Base-by-base conservation (phyloP, 2,113 vertebrate species). In the Phyllopteryx taeniolatus region DNA sequence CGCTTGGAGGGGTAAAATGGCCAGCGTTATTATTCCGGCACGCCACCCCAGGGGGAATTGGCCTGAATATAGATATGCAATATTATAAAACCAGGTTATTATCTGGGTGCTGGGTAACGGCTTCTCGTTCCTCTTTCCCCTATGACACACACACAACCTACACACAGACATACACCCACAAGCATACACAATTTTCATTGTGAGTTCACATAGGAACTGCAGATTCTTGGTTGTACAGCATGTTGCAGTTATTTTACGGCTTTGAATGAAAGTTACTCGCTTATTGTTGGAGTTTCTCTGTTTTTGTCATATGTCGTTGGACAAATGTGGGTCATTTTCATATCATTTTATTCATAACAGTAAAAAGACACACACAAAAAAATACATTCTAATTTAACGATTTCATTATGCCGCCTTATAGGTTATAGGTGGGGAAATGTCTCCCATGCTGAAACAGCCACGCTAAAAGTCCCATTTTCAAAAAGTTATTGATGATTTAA, bases 41-140 rank as follows among this genome's bases (percentile, higher is more conserved):
- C 77, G 82, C 88, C 83, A 87, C 85, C 89, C 87, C 81, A 86
- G 85, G 88, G 90, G 88, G 89, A 91, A 90, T 90, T 87, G 90
- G 86, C 88, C 88, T 90, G 90, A 90, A 91, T 91, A 91, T 91
- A 91, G 90, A 91, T 91, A 91, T 91, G 90, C 89, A 91, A 91
- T 88, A 90, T 90, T 91, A 90, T 90, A 89, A 90, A 90, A 89
- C 81, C 86, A 88, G 86, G 90, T 88, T 91, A 90, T 91, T 91
- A 91, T 90, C 89, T 90, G 87, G 89, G 90, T 85, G 89, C 90
- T 86, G 80, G 85, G 83, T 88, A 90, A 88, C 82, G 77, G 89
- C 89, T 87, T 89, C 89, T 89, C 73, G 83, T 79, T 88, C 86
- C 81, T 76, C 82, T 85, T 78, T 76, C 81, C 67, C 71, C 82